phyloP scores from a whole-genome alignment of 2,888 invertebrate genomes.

The Dicycla oo region DNA sequence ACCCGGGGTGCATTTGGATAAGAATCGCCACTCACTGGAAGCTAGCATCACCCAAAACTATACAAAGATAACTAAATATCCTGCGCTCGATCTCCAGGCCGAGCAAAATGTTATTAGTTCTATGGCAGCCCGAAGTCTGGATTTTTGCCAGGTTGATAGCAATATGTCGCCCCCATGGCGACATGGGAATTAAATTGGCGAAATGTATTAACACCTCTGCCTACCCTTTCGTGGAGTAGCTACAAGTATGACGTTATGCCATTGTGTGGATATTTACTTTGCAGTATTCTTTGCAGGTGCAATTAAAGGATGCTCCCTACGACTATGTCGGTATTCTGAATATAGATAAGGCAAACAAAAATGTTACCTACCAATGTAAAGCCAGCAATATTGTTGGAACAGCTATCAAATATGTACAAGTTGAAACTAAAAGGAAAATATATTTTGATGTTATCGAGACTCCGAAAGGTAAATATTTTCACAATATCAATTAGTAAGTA shows the following conservation, averaged over 20 bases:
- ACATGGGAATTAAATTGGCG: not conserved
- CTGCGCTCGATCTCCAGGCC: no score
- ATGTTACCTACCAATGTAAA: slow-evolving; percentile 72
- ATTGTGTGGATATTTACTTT: not conserved
- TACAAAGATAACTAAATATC: not conserved
- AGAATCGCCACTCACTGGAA: not conserved
- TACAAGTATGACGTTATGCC: not conserved
- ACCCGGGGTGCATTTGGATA: not conserved
- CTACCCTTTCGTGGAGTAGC: not conserved
- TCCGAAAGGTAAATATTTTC: slow-evolving; percentile 65
- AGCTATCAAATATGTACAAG: slow-evolving; percentile 48
- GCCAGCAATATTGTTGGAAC: slow-evolving; percentile 70
- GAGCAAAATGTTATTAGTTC: not conserved
- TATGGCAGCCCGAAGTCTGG: not conserved
- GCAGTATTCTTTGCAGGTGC: slow-evolving; percentile 62
- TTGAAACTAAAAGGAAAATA: slow-evolving; percentile 58
- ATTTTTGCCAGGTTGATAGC: not conserved
- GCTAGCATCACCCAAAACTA: not conserved
- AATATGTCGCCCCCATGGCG: not conserved
- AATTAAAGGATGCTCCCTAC: slow-evolving; percentile 70
- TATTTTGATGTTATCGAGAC: slow-evolving; percentile 64
- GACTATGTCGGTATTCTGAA: slow-evolving; percentile 72
- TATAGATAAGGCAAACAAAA: slow-evolving; percentile 67
- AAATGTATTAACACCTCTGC: not conserved
- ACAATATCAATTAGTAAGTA: not conserved